Percentiles rank a stretch among this genome's conserved stretches.
Evolutionary conservation across 2,113 vertebrate genomes (phyloP).

Genomic region (Apistogramma diplotaenia): DNA sequence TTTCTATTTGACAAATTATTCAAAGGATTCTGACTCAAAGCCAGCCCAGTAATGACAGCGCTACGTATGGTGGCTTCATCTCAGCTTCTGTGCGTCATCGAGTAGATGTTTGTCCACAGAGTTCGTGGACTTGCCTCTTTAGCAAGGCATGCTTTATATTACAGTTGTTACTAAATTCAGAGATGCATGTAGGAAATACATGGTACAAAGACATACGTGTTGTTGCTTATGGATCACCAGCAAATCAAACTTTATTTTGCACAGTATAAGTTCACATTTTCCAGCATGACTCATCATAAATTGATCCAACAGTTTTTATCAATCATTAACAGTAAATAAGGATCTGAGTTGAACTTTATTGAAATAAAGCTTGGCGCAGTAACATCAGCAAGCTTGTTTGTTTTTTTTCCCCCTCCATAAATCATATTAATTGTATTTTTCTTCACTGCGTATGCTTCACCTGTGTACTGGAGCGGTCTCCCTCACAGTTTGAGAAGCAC

Average conservation of each 20-base stretch:
- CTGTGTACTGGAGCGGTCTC: neutral
- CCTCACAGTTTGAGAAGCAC: neutral
- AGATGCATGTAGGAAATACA: neutral
- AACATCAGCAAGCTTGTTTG: neutral
- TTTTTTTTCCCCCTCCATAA: too few relatives aligned
- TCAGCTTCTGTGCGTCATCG: conserved; percentile 13
- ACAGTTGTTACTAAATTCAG: neutral
- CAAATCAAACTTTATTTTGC: neutral
- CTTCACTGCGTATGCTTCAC: too few relatives aligned
- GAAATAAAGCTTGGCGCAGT: neutral
- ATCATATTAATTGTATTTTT: too few relatives aligned
- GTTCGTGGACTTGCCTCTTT: conserved; percentile 1
- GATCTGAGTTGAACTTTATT: neutral
- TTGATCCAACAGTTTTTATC: neutral
- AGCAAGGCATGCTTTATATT: neutral
- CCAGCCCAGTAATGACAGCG: neutral
- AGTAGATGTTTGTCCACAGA: conserved; percentile 19
- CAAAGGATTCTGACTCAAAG: neutral
- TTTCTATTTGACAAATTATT: neutral
- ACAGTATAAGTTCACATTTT: neutral
- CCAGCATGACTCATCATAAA: neutral
- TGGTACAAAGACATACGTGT: neutral
- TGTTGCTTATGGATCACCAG: neutral
- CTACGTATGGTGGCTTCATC: neutral
- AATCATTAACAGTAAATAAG: neutral